Evolutionary conservation across 2,797 vertebrate genomes (phyloP).

Genomic region (Hephaestus fuliginosus): DNA sequence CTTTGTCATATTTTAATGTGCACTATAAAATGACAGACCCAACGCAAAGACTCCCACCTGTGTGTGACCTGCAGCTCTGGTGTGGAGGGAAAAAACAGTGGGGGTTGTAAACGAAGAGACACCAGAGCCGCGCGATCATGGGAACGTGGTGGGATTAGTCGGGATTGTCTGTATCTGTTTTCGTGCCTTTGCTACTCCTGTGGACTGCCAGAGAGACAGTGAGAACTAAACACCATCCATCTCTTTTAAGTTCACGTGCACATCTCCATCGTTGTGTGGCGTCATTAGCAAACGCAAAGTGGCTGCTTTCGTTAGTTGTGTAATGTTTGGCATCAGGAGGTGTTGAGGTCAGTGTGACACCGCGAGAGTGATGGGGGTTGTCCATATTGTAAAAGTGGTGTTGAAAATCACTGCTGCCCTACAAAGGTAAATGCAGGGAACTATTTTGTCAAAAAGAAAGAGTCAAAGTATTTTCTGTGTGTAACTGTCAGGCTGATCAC

Average conservation of each 20-base stretch:
- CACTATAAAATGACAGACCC: constrained; percentile 85
- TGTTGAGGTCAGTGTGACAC: constrained; percentile 15
- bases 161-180: constrained; percentile 79
- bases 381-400: constrained; percentile 25
- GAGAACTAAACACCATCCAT: constrained; percentile 60
- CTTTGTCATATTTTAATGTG: constrained; percentile 85
- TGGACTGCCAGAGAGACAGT: constrained; percentile 74
- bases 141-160: constrained; percentile 21
- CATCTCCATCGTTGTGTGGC: constrained; percentile 45
- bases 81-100: constrained; percentile 15
- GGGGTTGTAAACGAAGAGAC: constrained; percentile 17
- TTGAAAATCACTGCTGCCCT: constrained; percentile 58
- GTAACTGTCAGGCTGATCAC: constrained; percentile 12
- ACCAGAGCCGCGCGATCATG: constrained; percentile 8
- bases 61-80: constrained; percentile 34
- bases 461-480: constrained; percentile 11
- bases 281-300: constrained; percentile 32
- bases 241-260: constrained; percentile 55
- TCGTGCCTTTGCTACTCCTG: constrained; percentile 87
- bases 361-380: constrained; percentile 24
- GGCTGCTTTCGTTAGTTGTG: constrained; percentile 35
- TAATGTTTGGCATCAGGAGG: constrained; percentile 28
- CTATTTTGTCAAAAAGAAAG: constrained; percentile 22
- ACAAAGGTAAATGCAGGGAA: constrained; percentile 62
- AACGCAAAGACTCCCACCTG: constrained; percentile 50